Base-by-base conservation (phyloP, 2,888 invertebrate species). In the Hypena proboscidalis region DNA sequence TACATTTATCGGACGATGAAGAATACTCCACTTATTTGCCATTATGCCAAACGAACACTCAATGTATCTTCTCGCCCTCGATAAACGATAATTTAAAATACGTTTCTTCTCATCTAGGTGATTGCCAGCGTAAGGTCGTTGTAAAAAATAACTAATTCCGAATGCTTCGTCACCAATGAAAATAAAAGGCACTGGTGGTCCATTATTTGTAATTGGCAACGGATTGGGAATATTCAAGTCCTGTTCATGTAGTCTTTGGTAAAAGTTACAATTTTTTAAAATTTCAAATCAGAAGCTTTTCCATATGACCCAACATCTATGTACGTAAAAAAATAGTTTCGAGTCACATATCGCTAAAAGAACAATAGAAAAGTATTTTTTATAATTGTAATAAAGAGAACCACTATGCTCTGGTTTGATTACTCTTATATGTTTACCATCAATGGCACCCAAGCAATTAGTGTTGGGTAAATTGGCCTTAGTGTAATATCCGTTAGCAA, bases 371-470 rank as follows among this genome's bases (percentile, higher is more conserved):
- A n/a, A n/a, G n/a, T n/a, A n/a, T n/a, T n/a, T n/a, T n/a, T n/a
- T n/a, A n/a, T n/a, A n/a, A n/a, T n/a, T n/a, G 29, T 44, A 62
- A 44, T 41, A 45, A 8, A 30, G 20, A 17, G 38, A 44, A 15
- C 44, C 52, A 22, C 20, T 35, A 19, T 38, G 38, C 8, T 8
- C 9, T 8, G 52, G 52, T 22, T 32, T 31, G 35, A 38, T 19
- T 20, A 37, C 21, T 26, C 21, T 17, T 41, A 41, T 34, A 33
- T 41, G 41, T 26, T 41, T 41, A 15, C 34, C n/a, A n/a, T n/a
- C n/a, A n/a, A n/a, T n/a, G n/a, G n/a, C n/a, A n/a, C n/a, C 38
- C 23, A 43, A 23, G 26, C 43, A 37, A 23, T 42, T 36, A n/a
- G n/a, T n/a, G n/a, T n/a, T n/a, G 20, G 37, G 43, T 23, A 37